Conservation (phyloP, 1,140 invertebrate species). For the Drosophila ercepeae region DNA sequence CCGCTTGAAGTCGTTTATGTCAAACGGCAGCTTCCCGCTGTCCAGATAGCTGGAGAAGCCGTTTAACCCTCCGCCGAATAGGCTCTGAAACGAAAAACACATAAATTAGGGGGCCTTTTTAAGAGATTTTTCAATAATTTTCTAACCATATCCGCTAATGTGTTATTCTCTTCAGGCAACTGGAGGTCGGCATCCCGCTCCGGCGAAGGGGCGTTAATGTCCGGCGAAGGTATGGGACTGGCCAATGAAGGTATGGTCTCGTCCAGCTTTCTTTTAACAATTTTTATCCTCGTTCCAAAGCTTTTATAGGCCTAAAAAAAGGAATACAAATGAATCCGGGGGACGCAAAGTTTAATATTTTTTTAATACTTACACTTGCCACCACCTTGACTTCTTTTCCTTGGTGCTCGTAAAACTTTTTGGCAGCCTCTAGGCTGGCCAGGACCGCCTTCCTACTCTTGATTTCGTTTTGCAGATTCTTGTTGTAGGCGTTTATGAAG, state of each 20-base stretch:
- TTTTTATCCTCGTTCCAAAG: conserved; percentile 93
- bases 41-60: conserved; percentile 80
- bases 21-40: conserved; percentile 76
- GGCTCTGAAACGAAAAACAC: conserved; percentile 43
- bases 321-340: not conserved
- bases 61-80: conserved; percentile 68
- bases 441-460: conserved; percentile 90
- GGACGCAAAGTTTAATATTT: not conserved
- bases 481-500: conserved; percentile 92
- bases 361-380: conserved; percentile 90
- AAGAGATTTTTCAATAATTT: no score
- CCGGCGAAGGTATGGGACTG: conserved; percentile 90
- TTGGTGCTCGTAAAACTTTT: conserved; percentile 95
- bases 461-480: conserved; percentile 92
- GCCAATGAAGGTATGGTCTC: conserved; percentile 88
- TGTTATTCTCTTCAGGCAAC: conserved; percentile 85
- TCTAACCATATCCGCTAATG: conserved; percentile 60
- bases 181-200: conserved; percentile 92
- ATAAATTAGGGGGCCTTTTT: no score
- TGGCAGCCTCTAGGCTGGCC: conserved; percentile 90
- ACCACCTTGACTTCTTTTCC: conserved; percentile 96
- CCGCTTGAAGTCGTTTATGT: conserved; percentile 82
- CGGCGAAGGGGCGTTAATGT: conserved; percentile 92
- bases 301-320: conserved; percentile 93
- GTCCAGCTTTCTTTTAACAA: conserved; percentile 92